Evolutionary conservation across 1,140 invertebrate genomes (phyloP), one percentile per base, ranked within the genome.

Genomic region (Papilio helenus): DNA sequence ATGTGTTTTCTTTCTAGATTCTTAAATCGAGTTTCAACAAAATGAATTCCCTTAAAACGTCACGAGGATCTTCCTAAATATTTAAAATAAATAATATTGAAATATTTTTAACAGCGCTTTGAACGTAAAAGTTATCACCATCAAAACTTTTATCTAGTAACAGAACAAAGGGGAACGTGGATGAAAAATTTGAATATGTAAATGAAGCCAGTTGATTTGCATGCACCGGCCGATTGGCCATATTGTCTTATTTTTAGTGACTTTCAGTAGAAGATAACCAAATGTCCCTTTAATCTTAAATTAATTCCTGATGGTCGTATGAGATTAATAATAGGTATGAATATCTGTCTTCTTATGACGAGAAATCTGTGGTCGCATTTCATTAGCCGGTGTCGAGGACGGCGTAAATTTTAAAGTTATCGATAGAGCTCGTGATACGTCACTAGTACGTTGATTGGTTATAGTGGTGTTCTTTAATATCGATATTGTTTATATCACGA

Each of bases 281-380:
- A n/a, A n/a, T n/a, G n/a, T n/a, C n/a, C n/a, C n/a, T n/a, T n/a
- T n/a, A n/a, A n/a, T n/a, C n/a, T n/a, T n/a, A n/a, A n/a, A n/a
- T n/a, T n/a, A n/a, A n/a, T n/a, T n/a, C n/a, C n/a, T n/a, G n/a
- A n/a, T n/a, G n/a, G n/a, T n/a, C n/a, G n/a, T n/a, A n/a, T n/a
- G n/a, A n/a, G n/a, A n/a, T n/a, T n/a, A n/a, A n/a, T n/a, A n/a
- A n/a, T n/a, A n/a, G n/a, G n/a, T n/a, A n/a, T n/a, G n/a, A n/a
- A n/a, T n/a, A n/a, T n/a, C n/a, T n/a, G n/a, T n/a, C n/a, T n/a
- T n/a, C n/a, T n/a, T 74, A 46, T 20, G 42, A 74, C 42, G 72
- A 74, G 72, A 74, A 74, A 74, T 74, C 44, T 46, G 44, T 14
- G 72, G 23, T 46, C 72, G 72, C 72, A 74, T 74, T 74, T 26